A percentile compares a stretch with the other conserved stretches of the same genome.
phyloP scores from a whole-genome alignment of 2,113 vertebrate genomes.

The Channa maculata region DNA sequence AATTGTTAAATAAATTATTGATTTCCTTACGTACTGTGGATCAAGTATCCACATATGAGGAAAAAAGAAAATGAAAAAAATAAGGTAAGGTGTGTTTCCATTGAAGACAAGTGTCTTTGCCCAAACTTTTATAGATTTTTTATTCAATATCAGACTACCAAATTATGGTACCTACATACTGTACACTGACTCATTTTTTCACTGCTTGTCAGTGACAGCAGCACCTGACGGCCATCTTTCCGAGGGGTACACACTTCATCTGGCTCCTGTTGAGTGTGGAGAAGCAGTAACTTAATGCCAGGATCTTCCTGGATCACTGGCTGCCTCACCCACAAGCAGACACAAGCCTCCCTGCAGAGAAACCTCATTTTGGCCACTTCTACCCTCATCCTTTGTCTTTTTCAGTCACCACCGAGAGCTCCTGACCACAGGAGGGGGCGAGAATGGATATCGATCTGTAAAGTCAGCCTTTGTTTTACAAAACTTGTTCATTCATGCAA shows the following conservation, averaged over 20 bases:
- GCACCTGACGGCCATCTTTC: conserved; percentile 40
- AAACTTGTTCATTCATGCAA: conserved; percentile 6
- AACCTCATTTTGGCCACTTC: conserved; percentile 62
- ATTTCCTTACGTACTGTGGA: too few relatives aligned
- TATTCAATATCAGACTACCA: too few relatives aligned
- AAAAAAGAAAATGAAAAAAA: background rate
- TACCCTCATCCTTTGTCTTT: conserved; percentile 59
- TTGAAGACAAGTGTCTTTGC: too few relatives aligned
- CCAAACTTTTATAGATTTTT: too few relatives aligned
- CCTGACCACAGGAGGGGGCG: conserved; percentile 40
- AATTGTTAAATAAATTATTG: too few relatives aligned
- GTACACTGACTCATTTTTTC: conserved; percentile 1
- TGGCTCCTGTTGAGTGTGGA: conserved; percentile 33
- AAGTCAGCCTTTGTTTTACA: conserved; percentile 33
- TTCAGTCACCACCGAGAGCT: conserved; percentile 51
- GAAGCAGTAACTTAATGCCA: conserved; percentile 48
- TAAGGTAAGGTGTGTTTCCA: too few relatives aligned
- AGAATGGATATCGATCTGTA: conserved; percentile 35
- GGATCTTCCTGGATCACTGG: conserved; percentile 60
- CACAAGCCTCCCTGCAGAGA: conserved; percentile 44
- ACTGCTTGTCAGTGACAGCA: conserved; percentile 36
- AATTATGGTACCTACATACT: background rate
- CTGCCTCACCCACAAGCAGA: conserved; percentile 40
- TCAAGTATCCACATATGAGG: background rate
- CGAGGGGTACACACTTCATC: conserved; percentile 21